These are phyloP conservation scores for Cotesia typhae DNA, from an alignment of 1,140 invertebrate genomes.

Conservation along the genomic window DNA sequence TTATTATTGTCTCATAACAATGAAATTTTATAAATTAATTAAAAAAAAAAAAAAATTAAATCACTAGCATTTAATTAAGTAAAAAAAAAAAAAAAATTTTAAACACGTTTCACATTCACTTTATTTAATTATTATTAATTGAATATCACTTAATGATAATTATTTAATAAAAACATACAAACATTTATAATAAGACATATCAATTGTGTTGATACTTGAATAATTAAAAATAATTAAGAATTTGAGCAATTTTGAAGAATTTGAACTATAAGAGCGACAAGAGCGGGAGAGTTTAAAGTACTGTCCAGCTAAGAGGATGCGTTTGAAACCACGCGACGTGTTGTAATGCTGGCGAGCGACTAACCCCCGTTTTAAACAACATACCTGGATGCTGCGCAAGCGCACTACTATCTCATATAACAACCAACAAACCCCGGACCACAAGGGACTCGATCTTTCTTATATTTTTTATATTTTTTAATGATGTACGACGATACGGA, in stretches of 20 bases:
- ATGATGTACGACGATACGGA: not conserved
- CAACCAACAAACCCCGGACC: constrained; percentile 40
- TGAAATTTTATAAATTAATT: not conserved
- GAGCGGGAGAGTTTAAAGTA: not conserved
- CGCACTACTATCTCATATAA: constrained; percentile 50
- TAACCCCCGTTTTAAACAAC: constrained; percentile 54
- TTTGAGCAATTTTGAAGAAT: too few species aligned
- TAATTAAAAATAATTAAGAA: too few species aligned
- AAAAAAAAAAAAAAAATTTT: too few species aligned
- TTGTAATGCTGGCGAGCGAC: constrained; percentile 58
- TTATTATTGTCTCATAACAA: not conserved
- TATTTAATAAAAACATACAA: too few species aligned
- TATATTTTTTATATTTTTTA: constrained; percentile 15
- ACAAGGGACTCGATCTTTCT: constrained; percentile 28
- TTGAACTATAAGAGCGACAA: not conserved
- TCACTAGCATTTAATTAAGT: not conserved
- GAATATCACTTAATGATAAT: not conserved
- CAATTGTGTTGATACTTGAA: too few species aligned
- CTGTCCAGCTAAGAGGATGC: not conserved
- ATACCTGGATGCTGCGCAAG: constrained; percentile 59
- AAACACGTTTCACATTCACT: too few species aligned
- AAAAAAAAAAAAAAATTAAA: too few species aligned
- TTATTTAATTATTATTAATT: not conserved
- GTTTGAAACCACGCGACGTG: constrained; percentile 44
- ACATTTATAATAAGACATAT: too few species aligned